These are phyloP conservation scores for Apteryx owenii DNA, from an alignment of 2,113 vertebrate species.

Conservation along the genomic window DNA sequence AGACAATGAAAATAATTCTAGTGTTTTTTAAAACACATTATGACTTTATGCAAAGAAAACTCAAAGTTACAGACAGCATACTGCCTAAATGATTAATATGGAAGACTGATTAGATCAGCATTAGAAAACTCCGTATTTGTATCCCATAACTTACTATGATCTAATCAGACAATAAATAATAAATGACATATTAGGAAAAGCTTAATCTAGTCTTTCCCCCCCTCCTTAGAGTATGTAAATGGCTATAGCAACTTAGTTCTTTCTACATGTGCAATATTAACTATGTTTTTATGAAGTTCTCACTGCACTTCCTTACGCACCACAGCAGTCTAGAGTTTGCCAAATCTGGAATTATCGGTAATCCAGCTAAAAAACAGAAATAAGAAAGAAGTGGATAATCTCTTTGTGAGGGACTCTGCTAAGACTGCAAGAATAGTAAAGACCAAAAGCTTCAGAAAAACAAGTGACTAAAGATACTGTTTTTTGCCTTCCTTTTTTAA, in stretches of 20 bases:
- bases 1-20: background rate
- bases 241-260: constrained; percentile 39
- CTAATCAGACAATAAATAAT: background rate
- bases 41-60: background rate
- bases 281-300: background rate
- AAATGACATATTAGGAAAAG: background rate
- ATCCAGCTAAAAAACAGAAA: constrained; percentile 53
- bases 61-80: background rate
- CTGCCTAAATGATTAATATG: background rate
- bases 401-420: background rate
- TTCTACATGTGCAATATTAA: background rate
- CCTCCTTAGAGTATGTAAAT: constrained; percentile 35
- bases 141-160: background rate
- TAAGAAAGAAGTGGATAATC: constrained; percentile 19
- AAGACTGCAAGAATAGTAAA: background rate
- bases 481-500: background rate
- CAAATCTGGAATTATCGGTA: constrained; percentile 31
- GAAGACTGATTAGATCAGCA: background rate
- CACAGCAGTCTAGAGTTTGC: constrained; percentile 13
- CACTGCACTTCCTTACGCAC: background rate
- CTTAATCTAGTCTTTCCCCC: constrained; percentile 8
- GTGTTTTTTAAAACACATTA: background rate
- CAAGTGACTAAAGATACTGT: background rate
- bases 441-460: background rate
- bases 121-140: background rate